phyloP scores from a whole-genome alignment of 2,113 vertebrate genomes.

The Phodopus roborovskii region DNA sequence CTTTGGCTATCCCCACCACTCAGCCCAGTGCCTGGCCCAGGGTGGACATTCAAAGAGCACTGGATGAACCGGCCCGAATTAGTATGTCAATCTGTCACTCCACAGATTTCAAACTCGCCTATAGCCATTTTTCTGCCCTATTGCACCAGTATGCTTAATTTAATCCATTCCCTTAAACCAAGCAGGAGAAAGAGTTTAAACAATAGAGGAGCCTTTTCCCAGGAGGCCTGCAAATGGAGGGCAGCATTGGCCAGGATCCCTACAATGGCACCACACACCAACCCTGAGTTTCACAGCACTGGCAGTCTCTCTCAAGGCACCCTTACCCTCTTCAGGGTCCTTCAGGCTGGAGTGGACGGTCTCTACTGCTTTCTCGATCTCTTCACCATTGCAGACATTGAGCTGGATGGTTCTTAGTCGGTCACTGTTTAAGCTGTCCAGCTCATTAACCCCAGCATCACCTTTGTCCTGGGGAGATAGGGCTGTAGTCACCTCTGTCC shows the following conservation, averaged over 20 bases:
- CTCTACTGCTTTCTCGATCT: conserved; percentile 84
- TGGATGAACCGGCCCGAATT: neutral
- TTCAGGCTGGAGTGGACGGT: conserved; percentile 76
- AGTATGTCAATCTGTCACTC: too few relatives aligned
- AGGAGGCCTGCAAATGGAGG: neutral
- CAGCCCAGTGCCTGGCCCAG: neutral
- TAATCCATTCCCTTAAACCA: neutral
- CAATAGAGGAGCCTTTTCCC: neutral
- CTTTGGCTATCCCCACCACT: neutral
- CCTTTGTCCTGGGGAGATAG: conserved; percentile 85
- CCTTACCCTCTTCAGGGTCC: conserved; percentile 86
- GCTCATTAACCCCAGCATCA: conserved; percentile 84
- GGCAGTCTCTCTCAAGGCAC: accelerated
- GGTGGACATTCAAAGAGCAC: accelerated
- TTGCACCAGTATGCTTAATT: neutral
- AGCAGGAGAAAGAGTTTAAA: neutral
- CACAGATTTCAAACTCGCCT: neutral
- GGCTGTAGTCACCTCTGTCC: neutral
- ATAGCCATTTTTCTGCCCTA: neutral
- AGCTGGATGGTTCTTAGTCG: conserved; percentile 88
- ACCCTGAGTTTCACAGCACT: neutral
- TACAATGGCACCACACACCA: accelerated
- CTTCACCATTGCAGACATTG: conserved; percentile 86
- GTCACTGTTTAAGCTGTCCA: conserved; percentile 87
- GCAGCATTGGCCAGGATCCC: neutral